phyloP scores from a whole-genome alignment of 2,113 vertebrate genomes.

The Phoenicopterus ruber region DNA sequence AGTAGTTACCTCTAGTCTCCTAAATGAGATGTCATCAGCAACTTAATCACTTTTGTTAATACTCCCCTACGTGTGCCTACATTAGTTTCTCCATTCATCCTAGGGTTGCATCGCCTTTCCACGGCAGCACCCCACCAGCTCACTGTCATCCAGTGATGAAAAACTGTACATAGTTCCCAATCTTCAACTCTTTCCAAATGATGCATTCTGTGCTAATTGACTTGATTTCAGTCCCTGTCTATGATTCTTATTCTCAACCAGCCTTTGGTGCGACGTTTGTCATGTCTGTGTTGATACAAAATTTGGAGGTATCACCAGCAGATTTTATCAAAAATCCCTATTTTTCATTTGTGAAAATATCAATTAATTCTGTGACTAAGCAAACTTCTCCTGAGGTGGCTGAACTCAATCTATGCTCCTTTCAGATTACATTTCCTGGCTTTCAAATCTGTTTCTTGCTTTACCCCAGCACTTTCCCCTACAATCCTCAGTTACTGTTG shows the following conservation, averaged over 20 bases:
- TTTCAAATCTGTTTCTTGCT: neutral
- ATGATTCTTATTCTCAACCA: neutral
- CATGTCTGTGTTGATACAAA: neutral
- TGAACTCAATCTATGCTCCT: neutral
- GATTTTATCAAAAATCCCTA: neutral
- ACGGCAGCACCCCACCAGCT: neutral
- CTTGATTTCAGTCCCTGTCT: neutral
- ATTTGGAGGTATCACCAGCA: fast-evolving
- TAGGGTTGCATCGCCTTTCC: neutral
- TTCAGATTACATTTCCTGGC: neutral
- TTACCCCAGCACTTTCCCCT: neutral
- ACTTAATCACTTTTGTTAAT: neutral
- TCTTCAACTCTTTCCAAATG: neutral
- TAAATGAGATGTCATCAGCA: neutral
- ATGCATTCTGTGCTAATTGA: neutral
- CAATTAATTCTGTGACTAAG: neutral
- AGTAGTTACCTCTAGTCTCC: neutral
- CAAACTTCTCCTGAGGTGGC: neutral
- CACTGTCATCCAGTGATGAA: neutral
- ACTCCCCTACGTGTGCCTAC: neutral
- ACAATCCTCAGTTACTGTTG: neutral
- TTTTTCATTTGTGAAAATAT: neutral
- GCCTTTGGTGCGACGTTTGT: neutral
- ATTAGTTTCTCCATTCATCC: neutral
- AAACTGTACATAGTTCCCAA: neutral